Conservation (phyloP, 2,888 invertebrate species). For the Yponomeuta plumbellus region DNA sequence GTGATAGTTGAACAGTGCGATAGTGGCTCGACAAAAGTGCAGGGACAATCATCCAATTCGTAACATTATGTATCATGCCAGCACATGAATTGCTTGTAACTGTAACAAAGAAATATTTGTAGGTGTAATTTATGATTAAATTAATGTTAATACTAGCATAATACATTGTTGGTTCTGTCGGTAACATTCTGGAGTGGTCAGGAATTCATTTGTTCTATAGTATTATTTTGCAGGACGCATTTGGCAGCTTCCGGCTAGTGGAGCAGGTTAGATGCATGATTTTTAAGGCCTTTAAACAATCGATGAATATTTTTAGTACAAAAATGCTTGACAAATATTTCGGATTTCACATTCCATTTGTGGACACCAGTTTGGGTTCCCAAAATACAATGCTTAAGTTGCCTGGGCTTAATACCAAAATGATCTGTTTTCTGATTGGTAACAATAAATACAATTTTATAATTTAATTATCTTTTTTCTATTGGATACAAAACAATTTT, state of each 20-base stretch:
- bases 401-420: conserved; percentile 67
- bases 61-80: conserved; percentile 24
- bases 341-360: conserved; percentile 3
- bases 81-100: conserved; percentile 41
- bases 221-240: not conserved
- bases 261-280: not conserved
- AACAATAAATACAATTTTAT: conserved; percentile 54
- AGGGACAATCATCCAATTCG: conserved; percentile 1
- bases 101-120: conserved; percentile 37
- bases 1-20: conserved; percentile 29
- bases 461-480: conserved; percentile 17
- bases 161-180: conserved; percentile 40
- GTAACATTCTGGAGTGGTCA: conserved; percentile 41
- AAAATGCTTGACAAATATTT: not conserved
- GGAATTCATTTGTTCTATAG: conserved; percentile 17
- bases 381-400: conserved; percentile 22
- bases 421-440: conserved; percentile 60
- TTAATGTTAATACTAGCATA: conserved; percentile 51
- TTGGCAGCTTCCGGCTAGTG: not conserved
- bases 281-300: conserved; percentile 6
- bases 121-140: conserved; percentile 50
- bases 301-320: not conserved
- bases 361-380: not conserved
- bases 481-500: not conserved
- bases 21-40: conserved; percentile 3